phyloP scores from a whole-genome alignment of 2,888 invertebrate genomes.

The Tetanocera ferruginea region DNA sequence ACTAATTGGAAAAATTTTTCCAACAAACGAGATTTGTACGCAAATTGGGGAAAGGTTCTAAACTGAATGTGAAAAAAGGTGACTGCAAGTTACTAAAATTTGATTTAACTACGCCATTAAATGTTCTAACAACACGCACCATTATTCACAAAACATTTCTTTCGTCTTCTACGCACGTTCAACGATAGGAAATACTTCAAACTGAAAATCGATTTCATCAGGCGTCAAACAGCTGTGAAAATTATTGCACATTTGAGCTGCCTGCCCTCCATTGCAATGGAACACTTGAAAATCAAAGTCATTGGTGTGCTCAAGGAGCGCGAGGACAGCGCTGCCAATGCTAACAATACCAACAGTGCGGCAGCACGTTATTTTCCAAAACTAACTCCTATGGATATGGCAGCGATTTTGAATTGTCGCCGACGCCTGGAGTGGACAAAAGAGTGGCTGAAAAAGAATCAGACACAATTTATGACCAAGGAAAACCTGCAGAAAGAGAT shows the following conservation, averaged over 20 bases:
- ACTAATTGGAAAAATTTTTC: constrained; percentile 25
- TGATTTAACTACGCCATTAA: not conserved
- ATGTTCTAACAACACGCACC: not conserved
- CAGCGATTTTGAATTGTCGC: constrained; percentile 64
- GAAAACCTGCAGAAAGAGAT: constrained; percentile 65
- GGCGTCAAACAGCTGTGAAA: constrained; percentile 13
- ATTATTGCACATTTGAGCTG: not conserved
- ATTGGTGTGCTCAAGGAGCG: constrained; percentile 67
- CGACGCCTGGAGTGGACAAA: constrained; percentile 66
- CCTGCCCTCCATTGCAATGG: constrained; percentile 53
- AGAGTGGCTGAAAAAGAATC: constrained; percentile 67
- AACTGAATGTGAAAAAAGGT: not conserved
- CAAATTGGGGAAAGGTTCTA: not conserved
- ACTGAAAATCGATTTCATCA: constrained; percentile 34
- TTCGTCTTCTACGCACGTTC: not conserved
- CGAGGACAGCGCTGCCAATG: constrained; percentile 57
- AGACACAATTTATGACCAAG: constrained; percentile 64
- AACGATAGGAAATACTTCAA: not conserved
- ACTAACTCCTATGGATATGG: constrained; percentile 61
- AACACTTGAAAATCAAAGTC: constrained; percentile 65
- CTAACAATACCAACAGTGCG: constrained; percentile 34
- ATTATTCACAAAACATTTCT: not conserved
- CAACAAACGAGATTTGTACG: not conserved
- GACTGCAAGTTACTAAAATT: not conserved
- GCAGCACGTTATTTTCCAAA: constrained; percentile 51